Conservation (phyloP, 2,113 vertebrate genomes). For the Phalacrocorax aristotelis region DNA sequence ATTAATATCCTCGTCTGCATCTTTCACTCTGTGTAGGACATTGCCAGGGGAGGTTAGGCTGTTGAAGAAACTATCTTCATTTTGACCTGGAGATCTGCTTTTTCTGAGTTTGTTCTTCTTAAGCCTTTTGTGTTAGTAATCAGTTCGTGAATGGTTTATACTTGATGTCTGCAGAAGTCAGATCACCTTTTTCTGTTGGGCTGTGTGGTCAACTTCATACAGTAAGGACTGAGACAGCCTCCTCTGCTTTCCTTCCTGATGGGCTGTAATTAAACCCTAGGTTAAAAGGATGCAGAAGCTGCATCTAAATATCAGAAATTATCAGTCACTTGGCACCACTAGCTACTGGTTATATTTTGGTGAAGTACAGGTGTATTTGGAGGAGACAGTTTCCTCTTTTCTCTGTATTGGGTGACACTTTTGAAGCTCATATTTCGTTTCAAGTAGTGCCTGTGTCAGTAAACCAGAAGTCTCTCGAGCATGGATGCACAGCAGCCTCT, state of each 20-base stretch:
- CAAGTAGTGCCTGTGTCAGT: neutral
- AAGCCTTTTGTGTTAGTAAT: neutral
- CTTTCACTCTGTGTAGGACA: neutral
- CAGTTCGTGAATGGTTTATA: neutral
- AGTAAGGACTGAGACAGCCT: neutral
- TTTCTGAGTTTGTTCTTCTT: neutral
- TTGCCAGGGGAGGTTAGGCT: neutral
- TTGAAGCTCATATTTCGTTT: neutral
- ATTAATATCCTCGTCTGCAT: neutral
- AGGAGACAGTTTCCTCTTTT: neutral
- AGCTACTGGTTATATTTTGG: neutral
- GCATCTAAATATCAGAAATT: neutral
- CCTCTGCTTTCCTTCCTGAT: neutral
- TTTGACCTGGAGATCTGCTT: neutral
- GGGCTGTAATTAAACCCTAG: conserved; percentile 26
- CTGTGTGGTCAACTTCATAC: neutral
- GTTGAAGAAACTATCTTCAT: neutral
- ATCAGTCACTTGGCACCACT: neutral
- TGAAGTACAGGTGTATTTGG: neutral
- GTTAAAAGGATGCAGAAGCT: neutral
- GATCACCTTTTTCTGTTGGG: neutral
- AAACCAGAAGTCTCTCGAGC: neutral
- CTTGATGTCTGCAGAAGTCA: neutral
- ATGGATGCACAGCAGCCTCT: neutral
- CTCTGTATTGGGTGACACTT: neutral